phyloP scores from a whole-genome alignment of 2,113 vertebrate genomes.

The Vombatus ursinus region DNA sequence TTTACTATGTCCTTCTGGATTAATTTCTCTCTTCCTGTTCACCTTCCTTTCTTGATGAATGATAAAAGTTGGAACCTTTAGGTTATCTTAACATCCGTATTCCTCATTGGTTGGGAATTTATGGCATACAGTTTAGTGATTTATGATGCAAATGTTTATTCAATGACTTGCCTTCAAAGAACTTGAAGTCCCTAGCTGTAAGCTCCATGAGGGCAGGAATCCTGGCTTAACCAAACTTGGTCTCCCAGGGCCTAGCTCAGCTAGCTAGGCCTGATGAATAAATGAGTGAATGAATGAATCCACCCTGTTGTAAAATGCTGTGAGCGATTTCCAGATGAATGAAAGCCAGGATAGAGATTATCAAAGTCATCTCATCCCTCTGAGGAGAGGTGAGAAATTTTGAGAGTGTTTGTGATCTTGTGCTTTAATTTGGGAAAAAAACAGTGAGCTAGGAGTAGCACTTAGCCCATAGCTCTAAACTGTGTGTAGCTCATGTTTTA shows the following conservation, averaged over 20 bases:
- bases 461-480: background rate
- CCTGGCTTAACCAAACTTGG: background rate
- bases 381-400: conserved; percentile 22
- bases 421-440: background rate
- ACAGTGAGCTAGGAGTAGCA: background rate
- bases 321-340: background rate
- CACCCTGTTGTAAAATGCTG: background rate
- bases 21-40: conserved; percentile 31
- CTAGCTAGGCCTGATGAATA: background rate
- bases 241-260: background rate
- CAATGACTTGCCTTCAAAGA: background rate
- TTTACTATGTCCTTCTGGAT: background rate
- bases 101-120: conserved; percentile 22
- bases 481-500: background rate
- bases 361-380: background rate
- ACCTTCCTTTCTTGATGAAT: conserved; percentile 14
- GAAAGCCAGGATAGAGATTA: conserved; percentile 7
- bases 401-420: background rate
- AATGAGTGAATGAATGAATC: background rate
- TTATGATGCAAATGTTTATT: background rate
- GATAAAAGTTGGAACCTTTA: background rate
- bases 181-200: background rate
- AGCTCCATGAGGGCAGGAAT: background rate
- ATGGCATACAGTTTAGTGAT: background rate
- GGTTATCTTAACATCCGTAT: conserved; percentile 3